Evolutionary conservation across 2,888 invertebrate species (phyloP), one percentile per base, ranked within the genome.

Genomic region (Synanthedon tipuliformis): DNA sequence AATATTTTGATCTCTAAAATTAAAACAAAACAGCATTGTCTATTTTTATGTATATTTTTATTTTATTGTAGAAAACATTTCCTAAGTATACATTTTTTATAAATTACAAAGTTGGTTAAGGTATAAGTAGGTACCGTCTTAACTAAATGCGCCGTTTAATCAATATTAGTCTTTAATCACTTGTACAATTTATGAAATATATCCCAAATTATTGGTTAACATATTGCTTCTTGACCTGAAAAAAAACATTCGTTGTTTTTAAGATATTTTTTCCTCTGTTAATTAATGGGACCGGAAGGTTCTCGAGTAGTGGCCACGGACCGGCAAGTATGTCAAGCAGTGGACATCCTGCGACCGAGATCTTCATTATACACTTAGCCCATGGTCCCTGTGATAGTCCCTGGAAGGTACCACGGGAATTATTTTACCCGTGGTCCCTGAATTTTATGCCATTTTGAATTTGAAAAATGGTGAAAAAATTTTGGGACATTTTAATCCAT

Each of bases 41-140:
- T 82, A 85, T 85, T 86, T 85, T 85, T 85, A 85, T 81, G 78
- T 71, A 69, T 67, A 70, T 77, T 85, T 82, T 80, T 82, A 78
- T 75, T 82, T 73, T 63, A 65, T 77, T 69, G 69, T 76, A 75
- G 69, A 77, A 78, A 80, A 71, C 73, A 71, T 73, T 64, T 71
- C 69, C 75, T 80, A 45, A 45, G 45, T 45, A 78, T 74, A 78
- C 73, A 78, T 77, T 73, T 71, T 49, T 77, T 72, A 71, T 73
- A 73, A 77, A 76, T 74, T 77, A 80, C 75, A 78, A 66, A 66
- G 68, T 73, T 74, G 1, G 5, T 15, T 15, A 16, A 16, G 16
- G 7, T 13, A 7, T 16, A 45, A 45, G 15, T 45, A 49, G 49
- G 23, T 49, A 16, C 16, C 23, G 49, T 55, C 51, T 52, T 55